Percentiles rank a stretch among this genome's conserved stretches.
These are phyloP conservation scores for Leptoteleia sp. DNA, from an alignment of 1,140 invertebrate species.

Conservation along the genomic window DNA sequence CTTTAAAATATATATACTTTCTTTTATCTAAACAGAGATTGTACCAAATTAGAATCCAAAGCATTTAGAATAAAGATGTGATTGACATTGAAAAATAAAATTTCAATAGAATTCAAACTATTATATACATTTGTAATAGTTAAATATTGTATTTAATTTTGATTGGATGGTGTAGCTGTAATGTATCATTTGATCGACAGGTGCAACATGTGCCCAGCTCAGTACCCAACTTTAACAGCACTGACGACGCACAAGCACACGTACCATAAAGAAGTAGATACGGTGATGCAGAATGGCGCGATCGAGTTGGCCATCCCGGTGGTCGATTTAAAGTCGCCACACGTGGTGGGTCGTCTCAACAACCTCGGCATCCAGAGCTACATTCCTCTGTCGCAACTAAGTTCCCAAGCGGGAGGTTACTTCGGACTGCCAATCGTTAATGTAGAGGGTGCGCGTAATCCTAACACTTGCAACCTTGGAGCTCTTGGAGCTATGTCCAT, in stretches of 20 bases:
- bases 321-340: slow-evolving; percentile 86
- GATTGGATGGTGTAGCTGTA: too few relatives aligned
- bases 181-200: too few relatives aligned
- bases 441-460: slow-evolving; percentile 84
- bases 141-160: too few relatives aligned
- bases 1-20: too few relatives aligned
- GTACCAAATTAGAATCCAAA: too few relatives aligned
- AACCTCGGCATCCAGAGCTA: slow-evolving; percentile 87
- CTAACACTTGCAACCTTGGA: slow-evolving; percentile 83
- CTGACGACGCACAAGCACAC: slow-evolving; percentile 86
- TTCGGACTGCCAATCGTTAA: slow-evolving; percentile 88
- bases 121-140: too few relatives aligned
- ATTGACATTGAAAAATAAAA: too few relatives aligned
- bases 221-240: slow-evolving; percentile 85
- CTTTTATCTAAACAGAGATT: too few relatives aligned
- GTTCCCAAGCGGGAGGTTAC: slow-evolving; percentile 83
- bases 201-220: slow-evolving; percentile 87
- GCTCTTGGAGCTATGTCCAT: slow-evolving; percentile 85
- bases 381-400: slow-evolving; percentile 86
- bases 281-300: slow-evolving; percentile 72
- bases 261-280: slow-evolving; percentile 84
- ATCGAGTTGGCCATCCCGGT: slow-evolving; percentile 87
- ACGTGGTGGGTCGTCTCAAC: slow-evolving; percentile 83
- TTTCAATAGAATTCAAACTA: too few relatives aligned
- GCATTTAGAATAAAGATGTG: too few relatives aligned